Conservation (phyloP, 2,113 vertebrate species). For the Oncorhynchus masou region DNA sequence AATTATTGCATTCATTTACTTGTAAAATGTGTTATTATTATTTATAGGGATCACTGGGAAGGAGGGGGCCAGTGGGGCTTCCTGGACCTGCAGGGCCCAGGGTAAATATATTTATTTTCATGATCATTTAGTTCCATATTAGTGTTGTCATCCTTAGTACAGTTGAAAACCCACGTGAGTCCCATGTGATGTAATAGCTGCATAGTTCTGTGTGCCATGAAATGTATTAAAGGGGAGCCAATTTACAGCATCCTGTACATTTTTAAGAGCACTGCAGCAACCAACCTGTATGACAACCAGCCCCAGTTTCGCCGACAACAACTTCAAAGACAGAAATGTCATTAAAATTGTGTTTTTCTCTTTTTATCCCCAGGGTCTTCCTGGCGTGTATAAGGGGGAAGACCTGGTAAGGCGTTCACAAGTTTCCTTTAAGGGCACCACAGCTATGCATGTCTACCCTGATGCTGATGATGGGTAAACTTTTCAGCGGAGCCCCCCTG, state of each 20-base stretch:
- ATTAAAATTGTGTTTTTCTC: background rate
- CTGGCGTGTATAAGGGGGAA: slow-evolving; percentile 70
- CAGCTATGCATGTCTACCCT: background rate
- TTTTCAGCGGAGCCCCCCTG: slow-evolving; percentile 36
- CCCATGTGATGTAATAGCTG: no score
- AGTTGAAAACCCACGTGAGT: no score
- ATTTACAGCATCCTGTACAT: no score
- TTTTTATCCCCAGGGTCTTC: slow-evolving; percentile 61
- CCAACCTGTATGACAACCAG: background rate
- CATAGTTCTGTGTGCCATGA: no score
- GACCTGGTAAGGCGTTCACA: slow-evolving; percentile 65
- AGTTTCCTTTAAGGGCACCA: background rate
- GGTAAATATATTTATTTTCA: slow-evolving; percentile 68
- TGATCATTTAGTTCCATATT: no score
- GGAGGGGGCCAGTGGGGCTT: slow-evolving; percentile 80
- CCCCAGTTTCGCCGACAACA: background rate
- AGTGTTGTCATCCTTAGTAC: no score
- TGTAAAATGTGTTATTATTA: background rate
- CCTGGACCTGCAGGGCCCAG: slow-evolving; percentile 82
- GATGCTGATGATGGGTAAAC: background rate
- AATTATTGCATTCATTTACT: background rate
- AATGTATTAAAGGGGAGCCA: no score
- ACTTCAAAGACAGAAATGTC: background rate
- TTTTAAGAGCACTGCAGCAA: background rate
- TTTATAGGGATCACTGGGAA: slow-evolving; percentile 83